Evolutionary conservation across 1,140 invertebrate species (phyloP).

Genomic region (Pollicipes pollicipes): DNA sequence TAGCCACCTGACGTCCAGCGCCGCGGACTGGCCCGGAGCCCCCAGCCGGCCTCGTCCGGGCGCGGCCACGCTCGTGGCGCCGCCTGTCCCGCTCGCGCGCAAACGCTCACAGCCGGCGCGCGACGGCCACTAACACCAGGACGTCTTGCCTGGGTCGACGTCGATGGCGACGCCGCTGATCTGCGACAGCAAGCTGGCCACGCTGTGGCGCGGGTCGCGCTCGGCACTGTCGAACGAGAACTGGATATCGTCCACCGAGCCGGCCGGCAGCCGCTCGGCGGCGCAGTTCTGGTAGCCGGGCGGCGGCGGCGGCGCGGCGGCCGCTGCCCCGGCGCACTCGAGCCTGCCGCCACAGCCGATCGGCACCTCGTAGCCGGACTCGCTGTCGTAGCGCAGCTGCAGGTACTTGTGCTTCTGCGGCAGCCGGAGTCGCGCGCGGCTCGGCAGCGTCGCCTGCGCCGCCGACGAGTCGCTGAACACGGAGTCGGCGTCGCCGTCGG

Average conservation of each 20-base stretch:
- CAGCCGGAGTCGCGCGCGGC: background rate
- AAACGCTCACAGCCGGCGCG: too few relatives aligned
- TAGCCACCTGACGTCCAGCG: too few relatives aligned
- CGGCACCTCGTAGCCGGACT: background rate
- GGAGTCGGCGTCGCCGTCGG: background rate
- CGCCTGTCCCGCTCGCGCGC: too few relatives aligned
- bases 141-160: background rate
- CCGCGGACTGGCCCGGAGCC: too few relatives aligned
- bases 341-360: background rate
- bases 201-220: background rate
- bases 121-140: background rate
- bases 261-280: background rate
- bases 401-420: background rate
- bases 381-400: background rate
- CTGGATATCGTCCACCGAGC: background rate
- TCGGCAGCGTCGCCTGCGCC: background rate
- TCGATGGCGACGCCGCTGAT: slow-evolving; percentile 1
- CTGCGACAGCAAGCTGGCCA: background rate
- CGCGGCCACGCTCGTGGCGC: too few relatives aligned
- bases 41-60: too few relatives aligned
- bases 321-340: too few relatives aligned
- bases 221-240: background rate
- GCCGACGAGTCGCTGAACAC: background rate
- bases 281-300: background rate
- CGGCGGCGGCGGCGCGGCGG: too few relatives aligned